Conservation (phyloP, 2,113 vertebrate genomes). For the Crotalus viridis region DNA sequence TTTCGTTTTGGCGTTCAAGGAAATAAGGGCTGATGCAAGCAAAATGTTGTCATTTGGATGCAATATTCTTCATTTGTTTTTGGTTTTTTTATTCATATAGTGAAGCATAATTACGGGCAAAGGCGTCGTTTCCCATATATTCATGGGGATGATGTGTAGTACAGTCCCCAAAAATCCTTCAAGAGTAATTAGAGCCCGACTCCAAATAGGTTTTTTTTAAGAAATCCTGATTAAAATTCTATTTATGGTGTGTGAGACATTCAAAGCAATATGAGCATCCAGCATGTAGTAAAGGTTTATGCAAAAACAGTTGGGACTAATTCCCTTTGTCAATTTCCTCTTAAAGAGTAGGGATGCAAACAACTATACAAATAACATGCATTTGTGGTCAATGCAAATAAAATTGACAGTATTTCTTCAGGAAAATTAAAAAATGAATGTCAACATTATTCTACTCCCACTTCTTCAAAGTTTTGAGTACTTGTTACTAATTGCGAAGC, state of each 20-base stretch:
- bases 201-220: background rate
- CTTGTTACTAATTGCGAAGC: background rate
- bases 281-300: background rate
- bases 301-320: background rate
- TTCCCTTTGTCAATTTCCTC: background rate
- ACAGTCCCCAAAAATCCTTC: background rate
- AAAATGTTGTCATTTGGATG: background rate
- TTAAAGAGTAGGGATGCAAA: background rate
- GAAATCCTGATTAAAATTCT: background rate
- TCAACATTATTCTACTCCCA: background rate
- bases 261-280: background rate
- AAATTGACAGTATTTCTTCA: background rate
- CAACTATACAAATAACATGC: background rate
- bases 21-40: background rate
- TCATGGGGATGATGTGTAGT: background rate
- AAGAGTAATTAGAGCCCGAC: background rate
- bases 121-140: background rate
- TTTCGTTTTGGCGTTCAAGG: slow-evolving; percentile 30
- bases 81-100: background rate
- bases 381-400: background rate
- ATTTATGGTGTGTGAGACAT: background rate
- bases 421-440: slow-evolving; percentile 4
- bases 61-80: background rate
- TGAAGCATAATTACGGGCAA: background rate
- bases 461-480: background rate